Conservation (phyloP, 2,113 vertebrate species). For the Dryoscopus gambensis region DNA sequence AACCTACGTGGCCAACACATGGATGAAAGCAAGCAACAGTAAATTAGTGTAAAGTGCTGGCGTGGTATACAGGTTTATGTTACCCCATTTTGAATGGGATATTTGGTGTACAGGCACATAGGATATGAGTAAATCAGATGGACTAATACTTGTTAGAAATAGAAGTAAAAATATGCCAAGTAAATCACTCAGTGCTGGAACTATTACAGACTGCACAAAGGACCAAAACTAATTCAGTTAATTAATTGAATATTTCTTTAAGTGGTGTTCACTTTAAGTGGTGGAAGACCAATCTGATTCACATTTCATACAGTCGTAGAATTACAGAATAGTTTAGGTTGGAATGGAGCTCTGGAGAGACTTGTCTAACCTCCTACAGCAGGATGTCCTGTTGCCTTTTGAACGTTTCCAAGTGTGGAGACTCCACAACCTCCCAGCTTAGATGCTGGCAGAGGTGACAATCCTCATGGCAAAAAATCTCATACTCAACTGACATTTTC, state of each 20-base stretch:
- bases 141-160: neutral
- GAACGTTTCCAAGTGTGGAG: neutral
- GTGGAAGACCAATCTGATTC: neutral
- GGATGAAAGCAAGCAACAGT: neutral
- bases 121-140: neutral
- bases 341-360: neutral
- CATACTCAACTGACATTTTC: neutral
- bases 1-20: neutral
- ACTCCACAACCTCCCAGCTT: neutral
- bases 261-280: neutral
- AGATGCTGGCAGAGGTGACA: neutral
- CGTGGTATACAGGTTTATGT: neutral
- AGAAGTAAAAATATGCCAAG: neutral
- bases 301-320: neutral
- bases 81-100: neutral
- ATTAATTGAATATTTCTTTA: neutral
- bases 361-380: neutral
- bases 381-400: neutral
- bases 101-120: neutral
- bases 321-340: neutral
- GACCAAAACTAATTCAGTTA: neutral
- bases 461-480: neutral
- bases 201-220: neutral
- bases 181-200: neutral
- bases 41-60: neutral